Conservation (phyloP, 2,113 vertebrate species). For the Amblyornis subalaris region DNA sequence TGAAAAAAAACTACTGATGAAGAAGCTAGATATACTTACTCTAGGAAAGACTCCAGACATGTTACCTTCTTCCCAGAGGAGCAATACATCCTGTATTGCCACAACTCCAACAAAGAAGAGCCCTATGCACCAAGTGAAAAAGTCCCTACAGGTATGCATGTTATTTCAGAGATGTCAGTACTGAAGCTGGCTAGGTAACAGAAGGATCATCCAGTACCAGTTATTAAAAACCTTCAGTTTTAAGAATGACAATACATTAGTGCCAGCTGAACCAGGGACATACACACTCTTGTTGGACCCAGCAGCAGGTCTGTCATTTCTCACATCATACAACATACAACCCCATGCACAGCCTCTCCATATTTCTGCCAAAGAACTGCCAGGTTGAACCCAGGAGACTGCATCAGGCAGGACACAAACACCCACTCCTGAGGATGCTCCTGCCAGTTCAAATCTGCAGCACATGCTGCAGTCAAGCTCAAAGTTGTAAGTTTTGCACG, state of each 20-base stretch:
- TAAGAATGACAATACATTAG: not conserved
- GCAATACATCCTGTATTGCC: not conserved
- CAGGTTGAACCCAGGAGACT: not conserved
- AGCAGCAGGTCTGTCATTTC: not conserved
- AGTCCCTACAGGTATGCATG: not conserved
- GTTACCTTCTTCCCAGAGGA: not conserved
- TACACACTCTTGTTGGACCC: not conserved
- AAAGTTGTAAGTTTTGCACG: not conserved
- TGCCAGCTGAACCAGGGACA: not conserved
- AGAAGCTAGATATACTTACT: not conserved
- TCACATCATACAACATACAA: not conserved
- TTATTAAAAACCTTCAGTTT: not conserved
- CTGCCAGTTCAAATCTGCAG: not conserved
- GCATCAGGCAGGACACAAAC: not conserved
- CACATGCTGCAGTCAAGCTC: not conserved
- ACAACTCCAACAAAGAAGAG: not conserved
- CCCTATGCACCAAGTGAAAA: not conserved
- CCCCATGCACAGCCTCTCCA: fast-evolving
- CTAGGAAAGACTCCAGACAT: not conserved
- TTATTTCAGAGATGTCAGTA: not conserved
- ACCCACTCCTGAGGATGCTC: fast-evolving
- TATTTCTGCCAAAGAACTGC: not conserved
- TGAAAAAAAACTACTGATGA: not conserved
- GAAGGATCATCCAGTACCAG: not conserved
- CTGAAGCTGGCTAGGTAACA: not conserved